Evolutionary conservation across 1,140 invertebrate species (phyloP).

Genomic region (Melipona quadrifasciata): DNA sequence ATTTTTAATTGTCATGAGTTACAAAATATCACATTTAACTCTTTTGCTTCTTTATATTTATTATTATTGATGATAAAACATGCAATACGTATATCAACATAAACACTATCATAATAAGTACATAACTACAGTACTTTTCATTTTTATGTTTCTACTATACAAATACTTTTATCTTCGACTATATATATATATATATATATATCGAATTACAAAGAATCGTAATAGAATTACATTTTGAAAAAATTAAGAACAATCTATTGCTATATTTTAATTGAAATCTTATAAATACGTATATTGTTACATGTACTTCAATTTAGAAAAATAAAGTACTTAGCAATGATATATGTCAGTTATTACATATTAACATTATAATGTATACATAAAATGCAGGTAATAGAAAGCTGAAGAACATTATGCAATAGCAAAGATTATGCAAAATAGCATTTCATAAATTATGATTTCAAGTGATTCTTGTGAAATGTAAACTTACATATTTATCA

Average conservation of each 20-base stretch:
- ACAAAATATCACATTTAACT: background rate
- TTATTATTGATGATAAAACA: background rate
- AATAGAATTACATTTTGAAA: background rate
- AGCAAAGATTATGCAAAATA: background rate
- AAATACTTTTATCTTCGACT: background rate
- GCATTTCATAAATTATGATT: conserved; percentile 1
- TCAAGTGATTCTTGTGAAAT: background rate
- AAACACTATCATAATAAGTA: background rate
- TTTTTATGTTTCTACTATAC: background rate
- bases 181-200: background rate
- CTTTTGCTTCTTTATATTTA: background rate
- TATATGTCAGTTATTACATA: background rate
- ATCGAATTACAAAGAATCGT: background rate
- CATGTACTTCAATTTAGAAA: background rate
- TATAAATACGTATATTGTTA: background rate
- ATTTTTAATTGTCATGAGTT: background rate
- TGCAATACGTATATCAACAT: background rate
- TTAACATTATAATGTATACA: background rate
- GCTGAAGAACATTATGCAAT: conserved; percentile 31
- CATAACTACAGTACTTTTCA: background rate
- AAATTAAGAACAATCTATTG: background rate
- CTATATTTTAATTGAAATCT: background rate
- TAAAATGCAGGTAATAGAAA: background rate
- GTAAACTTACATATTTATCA: conserved; percentile 45
- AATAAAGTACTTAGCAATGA: background rate